These are phyloP conservation scores for Prunella himalayana DNA, from an alignment of 2,113 vertebrate genomes.

Conservation along the genomic window DNA sequence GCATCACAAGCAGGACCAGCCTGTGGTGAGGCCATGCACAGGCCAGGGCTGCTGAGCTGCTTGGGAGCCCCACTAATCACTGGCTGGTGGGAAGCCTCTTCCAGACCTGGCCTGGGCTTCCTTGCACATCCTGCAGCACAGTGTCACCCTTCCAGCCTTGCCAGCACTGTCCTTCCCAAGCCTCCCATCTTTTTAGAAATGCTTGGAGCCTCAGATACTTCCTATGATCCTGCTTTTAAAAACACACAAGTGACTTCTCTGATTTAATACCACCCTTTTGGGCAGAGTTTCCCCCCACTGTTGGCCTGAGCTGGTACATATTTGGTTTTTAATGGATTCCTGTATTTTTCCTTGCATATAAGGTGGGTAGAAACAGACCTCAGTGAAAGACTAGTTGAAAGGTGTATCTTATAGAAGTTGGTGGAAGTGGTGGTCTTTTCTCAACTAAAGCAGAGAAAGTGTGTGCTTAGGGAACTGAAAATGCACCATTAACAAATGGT, in stretches of 20 bases:
- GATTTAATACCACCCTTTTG: not conserved
- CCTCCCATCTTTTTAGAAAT: not conserved
- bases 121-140: not conserved
- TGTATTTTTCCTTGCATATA: not conserved
- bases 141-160: not conserved
- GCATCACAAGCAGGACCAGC: not conserved
- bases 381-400: not conserved
- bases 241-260: not conserved
- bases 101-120: not conserved
- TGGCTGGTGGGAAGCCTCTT: not conserved
- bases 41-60: not conserved
- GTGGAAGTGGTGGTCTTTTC: not conserved
- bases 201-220: not conserved
- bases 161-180: not conserved
- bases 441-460: not conserved
- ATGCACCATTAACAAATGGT: not conserved
- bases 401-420: not conserved
- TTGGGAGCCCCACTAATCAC: not conserved
- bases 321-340: not conserved
- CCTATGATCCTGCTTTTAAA: not conserved
- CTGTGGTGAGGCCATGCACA: fast-evolving
- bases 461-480: not conserved
- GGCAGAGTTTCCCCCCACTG: not conserved
- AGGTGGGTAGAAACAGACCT: not conserved
- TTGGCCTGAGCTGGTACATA: not conserved